These are phyloP conservation scores for Euzophera pinguis DNA, from an alignment of 2,888 invertebrate species.

Conservation along the genomic window DNA sequence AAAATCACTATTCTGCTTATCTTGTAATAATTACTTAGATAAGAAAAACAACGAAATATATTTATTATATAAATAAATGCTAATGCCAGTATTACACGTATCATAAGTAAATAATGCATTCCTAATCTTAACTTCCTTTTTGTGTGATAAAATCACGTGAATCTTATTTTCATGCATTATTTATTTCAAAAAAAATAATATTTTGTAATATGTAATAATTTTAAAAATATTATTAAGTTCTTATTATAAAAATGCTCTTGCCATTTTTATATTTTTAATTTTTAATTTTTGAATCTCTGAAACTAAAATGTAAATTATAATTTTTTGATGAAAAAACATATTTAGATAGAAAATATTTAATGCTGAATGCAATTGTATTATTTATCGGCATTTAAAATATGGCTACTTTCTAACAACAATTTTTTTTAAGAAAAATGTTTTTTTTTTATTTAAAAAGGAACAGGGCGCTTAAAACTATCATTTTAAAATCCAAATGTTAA, in stretches of 20 bases:
- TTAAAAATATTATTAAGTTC: neutral
- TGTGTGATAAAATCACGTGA: neutral
- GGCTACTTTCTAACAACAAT: no score
- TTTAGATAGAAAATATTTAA: neutral
- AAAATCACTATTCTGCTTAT: no score
- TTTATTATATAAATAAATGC: neutral
- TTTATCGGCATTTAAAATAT: no score
- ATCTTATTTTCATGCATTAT: neutral
- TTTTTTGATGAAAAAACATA: neutral
- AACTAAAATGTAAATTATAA: neutral
- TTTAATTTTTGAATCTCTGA: neutral
- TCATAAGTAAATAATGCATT: neutral
- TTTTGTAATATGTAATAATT: neutral
- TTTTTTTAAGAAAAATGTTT: no score
- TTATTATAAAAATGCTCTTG: neutral
- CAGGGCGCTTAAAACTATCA: no score
- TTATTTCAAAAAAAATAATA: neutral
- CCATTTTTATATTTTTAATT: neutral
- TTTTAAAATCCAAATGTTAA: no score
- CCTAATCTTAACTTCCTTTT: neutral
- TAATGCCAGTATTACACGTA: constrained; percentile 1
- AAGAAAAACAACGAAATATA: constrained; percentile 2
- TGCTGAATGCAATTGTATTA: no score
- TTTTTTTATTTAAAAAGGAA: no score
- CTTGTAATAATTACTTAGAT: neutral